A percentile compares a stretch with the other conserved stretches of the same genome.
Evolutionary conservation across 2,797 vertebrate genomes (phyloP).

Genomic region (Apogon hyalosoma): DNA sequence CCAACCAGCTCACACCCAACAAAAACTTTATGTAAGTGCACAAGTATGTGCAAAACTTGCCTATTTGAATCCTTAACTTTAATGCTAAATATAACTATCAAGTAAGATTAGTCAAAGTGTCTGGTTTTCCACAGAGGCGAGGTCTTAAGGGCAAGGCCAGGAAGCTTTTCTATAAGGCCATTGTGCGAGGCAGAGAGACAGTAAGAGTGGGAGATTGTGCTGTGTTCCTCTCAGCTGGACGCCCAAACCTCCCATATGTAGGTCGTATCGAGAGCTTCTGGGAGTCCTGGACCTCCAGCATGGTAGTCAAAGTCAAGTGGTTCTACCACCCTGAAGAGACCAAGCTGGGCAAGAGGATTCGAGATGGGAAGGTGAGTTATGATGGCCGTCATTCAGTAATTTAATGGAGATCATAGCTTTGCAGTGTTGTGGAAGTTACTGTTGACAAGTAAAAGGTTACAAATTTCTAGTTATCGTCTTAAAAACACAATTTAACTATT

Average conservation of each 20-base stretch:
- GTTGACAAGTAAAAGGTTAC: too few relatives aligned
- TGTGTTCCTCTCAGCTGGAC: conserved; percentile 95
- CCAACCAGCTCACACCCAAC: too few relatives aligned
- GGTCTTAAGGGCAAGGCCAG: conserved; percentile 96
- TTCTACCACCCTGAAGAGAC: conserved; percentile 99
- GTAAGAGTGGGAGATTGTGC: conserved; percentile 95
- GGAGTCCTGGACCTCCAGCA: conserved; percentile 97
- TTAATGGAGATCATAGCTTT: background rate
- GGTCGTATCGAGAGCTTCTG: conserved; percentile 98
- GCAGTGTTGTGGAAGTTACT: too few relatives aligned
- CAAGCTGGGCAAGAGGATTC: conserved; percentile 93
- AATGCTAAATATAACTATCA: conserved; percentile 10
- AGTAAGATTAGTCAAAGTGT: conserved; percentile 32
- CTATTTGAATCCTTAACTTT: background rate
- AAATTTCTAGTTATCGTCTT: too few relatives aligned
- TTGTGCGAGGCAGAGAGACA: conserved; percentile 93
- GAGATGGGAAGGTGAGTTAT: conserved; percentile 86
- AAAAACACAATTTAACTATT: too few relatives aligned
- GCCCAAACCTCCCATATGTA: conserved; percentile 94
- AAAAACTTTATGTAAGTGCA: too few relatives aligned
- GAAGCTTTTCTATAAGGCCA: conserved; percentile 98
- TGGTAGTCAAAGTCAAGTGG: conserved; percentile 99
- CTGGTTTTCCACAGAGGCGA: conserved; percentile 85
- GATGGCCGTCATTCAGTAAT: background rate
- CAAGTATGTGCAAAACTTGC: too few relatives aligned